Evolutionary conservation across 2,888 invertebrate species (phyloP).

Genomic region (Teleiodes luculella): DNA sequence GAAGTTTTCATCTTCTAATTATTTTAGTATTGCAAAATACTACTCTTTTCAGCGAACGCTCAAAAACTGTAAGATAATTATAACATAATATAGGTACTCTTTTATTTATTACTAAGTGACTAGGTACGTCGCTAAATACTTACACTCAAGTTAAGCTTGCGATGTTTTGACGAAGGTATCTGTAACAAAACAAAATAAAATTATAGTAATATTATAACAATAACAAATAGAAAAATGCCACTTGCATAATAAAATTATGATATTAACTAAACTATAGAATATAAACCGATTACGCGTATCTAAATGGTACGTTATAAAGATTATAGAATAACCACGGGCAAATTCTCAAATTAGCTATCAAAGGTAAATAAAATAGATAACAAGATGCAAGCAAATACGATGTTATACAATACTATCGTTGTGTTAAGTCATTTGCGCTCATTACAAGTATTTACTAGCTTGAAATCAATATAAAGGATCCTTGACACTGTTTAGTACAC

Average conservation of each 20-base stretch:
- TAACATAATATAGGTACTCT: too few relatives aligned
- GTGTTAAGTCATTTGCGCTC: slow-evolving; percentile 50
- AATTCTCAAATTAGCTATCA: too few relatives aligned
- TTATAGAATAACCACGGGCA: background rate
- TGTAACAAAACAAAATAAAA: slow-evolving; percentile 36
- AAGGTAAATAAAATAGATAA: background rate
- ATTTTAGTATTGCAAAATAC: too few relatives aligned
- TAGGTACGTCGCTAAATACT: slow-evolving; percentile 48
- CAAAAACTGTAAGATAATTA: too few relatives aligned
- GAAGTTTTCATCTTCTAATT: too few relatives aligned
- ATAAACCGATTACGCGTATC: too few relatives aligned
- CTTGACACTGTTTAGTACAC: slow-evolving; percentile 69
- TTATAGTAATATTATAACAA: background rate
- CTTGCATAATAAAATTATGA: background rate
- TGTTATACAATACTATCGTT: slow-evolving; percentile 34
- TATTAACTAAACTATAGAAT: background rate
- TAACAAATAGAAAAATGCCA: background rate
- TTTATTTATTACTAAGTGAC: too few relatives aligned
- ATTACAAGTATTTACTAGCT: slow-evolving; percentile 60
- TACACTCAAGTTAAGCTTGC: slow-evolving; percentile 52
- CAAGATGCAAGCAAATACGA: background rate
- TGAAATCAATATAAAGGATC: slow-evolving; percentile 65
- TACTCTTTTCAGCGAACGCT: too few relatives aligned
- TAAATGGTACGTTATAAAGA: background rate
- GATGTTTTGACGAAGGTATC: slow-evolving; percentile 34